Base-by-base conservation (phyloP, 2,888 invertebrate species). In the Drosophila algonquin region DNA sequence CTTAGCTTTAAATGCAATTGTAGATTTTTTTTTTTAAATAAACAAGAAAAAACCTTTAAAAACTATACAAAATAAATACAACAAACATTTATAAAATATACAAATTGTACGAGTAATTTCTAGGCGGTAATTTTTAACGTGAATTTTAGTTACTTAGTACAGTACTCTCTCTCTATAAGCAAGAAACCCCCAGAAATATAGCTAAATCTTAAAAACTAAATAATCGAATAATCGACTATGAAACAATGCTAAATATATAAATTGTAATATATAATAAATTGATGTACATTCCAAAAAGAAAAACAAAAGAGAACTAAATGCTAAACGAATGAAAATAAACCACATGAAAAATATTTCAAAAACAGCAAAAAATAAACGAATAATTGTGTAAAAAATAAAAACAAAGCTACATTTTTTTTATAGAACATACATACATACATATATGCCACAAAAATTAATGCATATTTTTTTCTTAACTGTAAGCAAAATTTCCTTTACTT, bases 1-100 rank as follows among this genome's bases (percentile, higher is more conserved):
- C 85, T 90, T 92, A 92, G 90, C 89, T 90, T 90, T 89, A 88
- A 84, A 89, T 86, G 87, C 89, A 87, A 87, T 82, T 91, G 90
- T 90, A 90, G 86, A 89, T 76, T 87, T 90, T 87, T 90, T 81
- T 77, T 87, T 90, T 87, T 90, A 80, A 87, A 63, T 58, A 55
- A 70, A 56, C 48, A 54, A 48, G 44, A 54, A 47, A 54, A 58
- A 57, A 40, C 45, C 52, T 45, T 40, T 45, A 40, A 69, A 51
- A 71, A 69, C 57, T 53, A 61, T 51, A 63, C 55, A 69, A 68
- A 64, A 40, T 60, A 53, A 30, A 61, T 60, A 59, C 54, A 76
- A 64, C 60, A 61, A n/a, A 57, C 50, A 76, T 62, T 69, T 60
- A 63, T 35, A 79, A 78, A 72, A 87, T 62, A 80, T 78, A 40